Conservation (phyloP, 1,140 invertebrate genomes). For the Rhopalosiphum maidis region DNA sequence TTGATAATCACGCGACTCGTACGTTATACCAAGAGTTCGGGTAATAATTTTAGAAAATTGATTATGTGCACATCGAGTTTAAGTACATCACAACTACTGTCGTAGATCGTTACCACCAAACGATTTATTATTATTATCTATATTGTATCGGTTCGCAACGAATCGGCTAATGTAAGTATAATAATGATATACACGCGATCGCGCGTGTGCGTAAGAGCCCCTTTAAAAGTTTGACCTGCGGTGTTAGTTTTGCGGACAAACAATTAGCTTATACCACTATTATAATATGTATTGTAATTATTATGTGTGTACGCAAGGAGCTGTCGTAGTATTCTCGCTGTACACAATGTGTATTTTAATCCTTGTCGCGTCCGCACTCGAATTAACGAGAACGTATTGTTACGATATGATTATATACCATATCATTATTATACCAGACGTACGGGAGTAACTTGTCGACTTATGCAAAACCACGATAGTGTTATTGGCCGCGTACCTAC, state of each 20-base stretch:
- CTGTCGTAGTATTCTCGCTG: neutral
- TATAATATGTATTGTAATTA: neutral
- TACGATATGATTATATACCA: neutral
- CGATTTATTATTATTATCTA: neutral
- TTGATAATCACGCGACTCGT: too few relatives aligned
- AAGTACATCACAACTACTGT: too few relatives aligned
- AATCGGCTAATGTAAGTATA: neutral
- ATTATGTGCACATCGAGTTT: too few relatives aligned
- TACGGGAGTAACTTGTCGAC: neutral
- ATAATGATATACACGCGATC: neutral
- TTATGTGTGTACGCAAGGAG: neutral
- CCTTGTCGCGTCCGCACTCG: neutral
- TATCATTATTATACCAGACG: neutral
- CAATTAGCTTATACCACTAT: neutral
- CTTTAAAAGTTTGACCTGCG: neutral
- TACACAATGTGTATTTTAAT: neutral
- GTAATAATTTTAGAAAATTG: too few relatives aligned
- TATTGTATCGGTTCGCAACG: neutral
- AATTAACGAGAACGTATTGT: slow-evolving; percentile 8
- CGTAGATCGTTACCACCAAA: too few relatives aligned
- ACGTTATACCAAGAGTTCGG: too few relatives aligned
- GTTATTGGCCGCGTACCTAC: neutral
- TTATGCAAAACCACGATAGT: neutral
- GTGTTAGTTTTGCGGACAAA: slow-evolving; percentile 9
- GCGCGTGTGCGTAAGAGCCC: neutral